Percentiles rank a stretch among this genome's conserved stretches.
phyloP scores from a whole-genome alignment of 2,888 invertebrate genomes.

The Leptinotarsa tumamoca region DNA sequence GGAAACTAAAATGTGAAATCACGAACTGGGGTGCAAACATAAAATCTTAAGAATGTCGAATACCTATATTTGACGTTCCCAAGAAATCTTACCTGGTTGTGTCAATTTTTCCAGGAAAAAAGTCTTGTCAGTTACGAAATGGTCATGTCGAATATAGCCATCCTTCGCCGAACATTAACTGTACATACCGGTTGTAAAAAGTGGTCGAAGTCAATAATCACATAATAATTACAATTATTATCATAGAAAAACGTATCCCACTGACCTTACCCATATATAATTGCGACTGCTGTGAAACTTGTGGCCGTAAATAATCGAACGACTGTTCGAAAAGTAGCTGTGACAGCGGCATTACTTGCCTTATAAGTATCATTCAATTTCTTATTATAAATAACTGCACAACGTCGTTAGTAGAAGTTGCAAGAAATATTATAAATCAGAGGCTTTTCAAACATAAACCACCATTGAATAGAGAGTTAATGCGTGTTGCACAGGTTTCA shows the following conservation, averaged over 20 bases:
- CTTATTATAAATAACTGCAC: constrained; percentile 26
- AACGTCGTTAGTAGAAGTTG: neutral
- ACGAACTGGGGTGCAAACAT: neutral
- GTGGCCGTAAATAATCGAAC: constrained; percentile 24
- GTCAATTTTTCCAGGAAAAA: constrained; percentile 6
- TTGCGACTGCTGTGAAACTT: constrained; percentile 10
- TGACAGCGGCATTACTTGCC: constrained; percentile 19
- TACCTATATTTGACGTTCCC: neutral
- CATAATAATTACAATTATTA: constrained; percentile 9
- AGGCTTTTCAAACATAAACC: constrained; percentile 20
- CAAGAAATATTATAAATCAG: constrained; percentile 24
- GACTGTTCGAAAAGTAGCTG: constrained; percentile 26
- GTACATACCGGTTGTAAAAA: neutral
- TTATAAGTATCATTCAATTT: constrained; percentile 22
- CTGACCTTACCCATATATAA: constrained; percentile 26
- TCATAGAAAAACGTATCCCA: constrained; percentile 23
- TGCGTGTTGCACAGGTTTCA: neutral
- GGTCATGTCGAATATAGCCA: neutral
- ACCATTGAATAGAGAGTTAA: constrained; percentile 16
- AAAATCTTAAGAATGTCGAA: neutral
- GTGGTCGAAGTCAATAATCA: constrained; percentile 15
- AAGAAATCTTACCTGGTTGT: neutral
- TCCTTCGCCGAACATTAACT: constrained; percentile 1
- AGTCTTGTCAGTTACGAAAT: neutral
- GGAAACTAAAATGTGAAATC: neutral